These are phyloP conservation scores for Bufo bufo DNA, from an alignment of 2,113 vertebrate genomes.

Conservation along the genomic window DNA sequence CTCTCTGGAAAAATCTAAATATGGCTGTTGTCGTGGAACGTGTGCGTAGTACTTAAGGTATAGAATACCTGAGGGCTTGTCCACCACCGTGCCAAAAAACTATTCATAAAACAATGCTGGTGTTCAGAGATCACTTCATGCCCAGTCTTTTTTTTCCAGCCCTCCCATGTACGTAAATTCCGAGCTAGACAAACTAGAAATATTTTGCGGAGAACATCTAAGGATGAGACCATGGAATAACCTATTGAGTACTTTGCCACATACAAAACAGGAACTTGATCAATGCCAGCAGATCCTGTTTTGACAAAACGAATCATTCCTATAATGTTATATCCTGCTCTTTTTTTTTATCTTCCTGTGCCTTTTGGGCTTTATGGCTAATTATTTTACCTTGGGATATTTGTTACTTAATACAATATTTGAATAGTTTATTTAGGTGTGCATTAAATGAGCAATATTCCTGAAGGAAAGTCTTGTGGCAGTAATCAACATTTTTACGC, in stretches of 20 bases:
- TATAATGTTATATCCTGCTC: neutral
- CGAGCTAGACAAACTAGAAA: neutral
- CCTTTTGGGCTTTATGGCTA: neutral
- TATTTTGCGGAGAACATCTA: neutral
- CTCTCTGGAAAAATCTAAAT: no score
- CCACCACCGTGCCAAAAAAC: neutral
- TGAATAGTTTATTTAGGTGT: no score
- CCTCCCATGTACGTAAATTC: neutral
- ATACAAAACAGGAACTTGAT: slow-evolving; percentile 12
- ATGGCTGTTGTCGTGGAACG: no score
- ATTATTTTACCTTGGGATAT: neutral
- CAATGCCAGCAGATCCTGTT: slow-evolving; percentile 26
- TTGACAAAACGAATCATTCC: neutral
- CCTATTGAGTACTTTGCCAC: neutral
- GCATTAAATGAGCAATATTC: no score
- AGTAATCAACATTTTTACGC: no score
- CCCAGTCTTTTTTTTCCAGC: neutral
- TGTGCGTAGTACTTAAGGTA: no score
- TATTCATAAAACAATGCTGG: neutral
- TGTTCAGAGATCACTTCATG: neutral
- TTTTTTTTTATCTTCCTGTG: neutral
- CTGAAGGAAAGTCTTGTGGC: no score
- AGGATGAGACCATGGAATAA: neutral
- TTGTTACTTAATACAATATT: neutral
- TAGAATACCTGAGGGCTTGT: neutral